phyloP scores from a whole-genome alignment of 35 echinoderm and acorn worm species.

The Anneissia japonica region DNA sequence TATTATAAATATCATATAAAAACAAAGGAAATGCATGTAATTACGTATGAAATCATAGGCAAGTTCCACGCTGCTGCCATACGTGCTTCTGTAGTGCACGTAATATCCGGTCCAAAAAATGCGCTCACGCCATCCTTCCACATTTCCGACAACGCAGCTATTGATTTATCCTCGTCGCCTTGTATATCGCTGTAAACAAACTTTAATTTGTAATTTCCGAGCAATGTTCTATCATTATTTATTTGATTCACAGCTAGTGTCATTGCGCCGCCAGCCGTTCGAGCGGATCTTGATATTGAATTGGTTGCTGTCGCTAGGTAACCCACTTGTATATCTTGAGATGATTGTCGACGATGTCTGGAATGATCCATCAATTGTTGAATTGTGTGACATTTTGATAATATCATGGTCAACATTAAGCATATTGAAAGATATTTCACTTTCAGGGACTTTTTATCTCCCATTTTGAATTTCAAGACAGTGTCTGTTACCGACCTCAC shows the following conservation, averaged over 20 bases:
- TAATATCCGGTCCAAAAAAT: constrained; percentile 73
- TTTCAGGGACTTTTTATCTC: too few species aligned
- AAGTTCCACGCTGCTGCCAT: constrained; percentile 77
- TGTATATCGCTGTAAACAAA: constrained; percentile 35
- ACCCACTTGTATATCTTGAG: constrained; percentile 26
- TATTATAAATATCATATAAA: too few species aligned
- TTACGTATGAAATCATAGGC: constrained; percentile 93
- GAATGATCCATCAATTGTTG: neutral
- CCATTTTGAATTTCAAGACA: too few species aligned
- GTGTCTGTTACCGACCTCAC: too few species aligned
- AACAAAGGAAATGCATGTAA: too few species aligned
- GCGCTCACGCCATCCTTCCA: constrained; percentile 64
- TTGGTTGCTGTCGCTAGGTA: constrained; percentile 31
- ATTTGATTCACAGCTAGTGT: constrained; percentile 46
- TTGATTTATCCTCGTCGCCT: constrained; percentile 38
- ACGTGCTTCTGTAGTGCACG: constrained; percentile 63
- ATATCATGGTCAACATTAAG: too few species aligned
- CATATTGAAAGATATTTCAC: too few species aligned
- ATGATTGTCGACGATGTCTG: neutral
- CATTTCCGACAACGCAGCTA: constrained; percentile 40
- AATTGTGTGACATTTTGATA: neutral
- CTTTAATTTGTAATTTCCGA: constrained; percentile 27
- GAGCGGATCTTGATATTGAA: neutral
- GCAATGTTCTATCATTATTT: constrained; percentile 45
- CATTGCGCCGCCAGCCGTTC: constrained; percentile 51